Evolutionary conservation across 2,113 vertebrate species (phyloP).

Genomic region (Psammodynastes pulverulentus): DNA sequence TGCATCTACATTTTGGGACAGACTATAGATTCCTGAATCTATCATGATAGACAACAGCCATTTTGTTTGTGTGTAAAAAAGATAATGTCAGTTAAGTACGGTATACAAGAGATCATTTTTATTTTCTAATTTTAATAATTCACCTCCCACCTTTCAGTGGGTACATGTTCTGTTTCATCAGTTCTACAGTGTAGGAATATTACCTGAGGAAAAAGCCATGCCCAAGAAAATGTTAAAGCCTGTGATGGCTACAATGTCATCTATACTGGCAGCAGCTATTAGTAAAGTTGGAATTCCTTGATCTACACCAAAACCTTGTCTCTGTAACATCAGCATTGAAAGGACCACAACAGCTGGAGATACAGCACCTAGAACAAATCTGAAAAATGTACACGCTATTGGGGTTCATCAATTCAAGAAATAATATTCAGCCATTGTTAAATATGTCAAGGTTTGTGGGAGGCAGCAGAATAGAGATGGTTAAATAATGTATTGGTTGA

Average conservation of each 20-base stretch:
- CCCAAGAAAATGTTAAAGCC: constrained; percentile 84
- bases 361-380: constrained; percentile 91
- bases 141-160: neutral
- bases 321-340: constrained; percentile 89
- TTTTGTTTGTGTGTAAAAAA: neutral
- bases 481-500: neutral
- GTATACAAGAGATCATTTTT: neutral
- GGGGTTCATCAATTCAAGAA: neutral
- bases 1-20: neutral
- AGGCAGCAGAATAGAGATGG: neutral
- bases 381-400: constrained; percentile 48
- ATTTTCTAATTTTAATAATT: neutral
- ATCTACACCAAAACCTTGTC: constrained; percentile 83
- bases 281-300: constrained; percentile 92
- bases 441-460: neutral
- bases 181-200: neutral
- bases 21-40: neutral
- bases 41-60: neutral
- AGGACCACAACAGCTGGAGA: constrained; percentile 94
- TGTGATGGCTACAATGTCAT: constrained; percentile 86
- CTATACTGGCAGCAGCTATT: constrained; percentile 92
- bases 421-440: neutral
- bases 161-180: neutral
- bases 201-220: constrained; percentile 89
- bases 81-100: neutral